Conservation (phyloP, 2,888 invertebrate species). For the Zootermopsis nevadensis region DNA sequence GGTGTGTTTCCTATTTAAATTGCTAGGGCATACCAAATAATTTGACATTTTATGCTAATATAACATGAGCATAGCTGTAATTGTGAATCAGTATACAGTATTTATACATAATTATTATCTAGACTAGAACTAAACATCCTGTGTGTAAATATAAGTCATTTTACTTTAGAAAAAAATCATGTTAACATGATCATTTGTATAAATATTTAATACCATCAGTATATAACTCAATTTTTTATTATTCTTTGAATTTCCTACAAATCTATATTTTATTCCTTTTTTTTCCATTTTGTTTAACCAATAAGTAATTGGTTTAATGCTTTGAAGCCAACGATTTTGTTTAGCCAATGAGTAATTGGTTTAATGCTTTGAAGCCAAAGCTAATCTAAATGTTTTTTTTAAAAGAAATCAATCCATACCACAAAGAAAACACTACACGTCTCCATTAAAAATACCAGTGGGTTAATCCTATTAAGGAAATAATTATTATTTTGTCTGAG, state of each 20-base stretch:
- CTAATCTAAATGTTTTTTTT: too few species aligned
- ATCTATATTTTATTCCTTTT: constrained; percentile 1
- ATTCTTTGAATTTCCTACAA: constrained; percentile 3
- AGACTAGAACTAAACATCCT: constrained; percentile 18
- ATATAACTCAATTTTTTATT: neutral
- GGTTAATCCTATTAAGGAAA: too few species aligned
- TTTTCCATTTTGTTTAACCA: neutral
- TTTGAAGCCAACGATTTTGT: too few species aligned
- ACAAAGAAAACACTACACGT: too few species aligned
- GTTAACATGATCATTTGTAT: constrained; percentile 5
- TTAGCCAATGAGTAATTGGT: neutral
- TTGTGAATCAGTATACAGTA: constrained; percentile 39
- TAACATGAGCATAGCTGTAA: neutral
- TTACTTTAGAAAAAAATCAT: constrained; percentile 15
- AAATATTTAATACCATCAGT: constrained; percentile 27
- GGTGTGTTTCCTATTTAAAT: constrained; percentile 32
- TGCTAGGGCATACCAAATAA: constrained; percentile 29
- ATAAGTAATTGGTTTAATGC: neutral
- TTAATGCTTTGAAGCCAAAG: too few species aligned
- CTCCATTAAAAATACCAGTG: too few species aligned
- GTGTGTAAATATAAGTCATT: constrained; percentile 34
- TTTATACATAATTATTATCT: constrained; percentile 34
- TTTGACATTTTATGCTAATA: neutral
- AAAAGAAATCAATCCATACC: too few species aligned
- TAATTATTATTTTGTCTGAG: too few species aligned